Conservation (phyloP, 2,888 invertebrate genomes). For the Syrphus vitripennis region DNA sequence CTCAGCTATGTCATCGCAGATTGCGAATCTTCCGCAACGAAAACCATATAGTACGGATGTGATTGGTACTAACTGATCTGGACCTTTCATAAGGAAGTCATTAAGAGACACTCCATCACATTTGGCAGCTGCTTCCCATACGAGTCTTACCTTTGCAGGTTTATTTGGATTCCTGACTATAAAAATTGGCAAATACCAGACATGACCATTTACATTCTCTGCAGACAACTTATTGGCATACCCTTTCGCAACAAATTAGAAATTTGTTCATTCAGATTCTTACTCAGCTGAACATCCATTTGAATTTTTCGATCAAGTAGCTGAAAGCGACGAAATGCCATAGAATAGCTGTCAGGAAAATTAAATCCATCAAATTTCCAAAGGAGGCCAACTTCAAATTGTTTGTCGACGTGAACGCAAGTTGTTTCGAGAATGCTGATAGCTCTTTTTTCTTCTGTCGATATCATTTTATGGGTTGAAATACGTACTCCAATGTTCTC, state of each 20-base stretch:
- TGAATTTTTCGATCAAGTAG: conserved; percentile 7
- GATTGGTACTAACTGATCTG: conserved; percentile 73
- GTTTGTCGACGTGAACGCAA: background rate
- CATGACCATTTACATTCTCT: background rate
- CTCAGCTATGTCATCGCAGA: conserved; percentile 57
- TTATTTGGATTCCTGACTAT: conserved; percentile 72
- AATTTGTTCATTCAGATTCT: conserved; percentile 37
- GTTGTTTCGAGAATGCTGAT: background rate
- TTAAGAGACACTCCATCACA: conserved; percentile 73
- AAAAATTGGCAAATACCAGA: conserved; percentile 71
- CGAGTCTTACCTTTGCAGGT: conserved; percentile 73
- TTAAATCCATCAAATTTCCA: background rate
- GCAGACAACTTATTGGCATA: conserved; percentile 40
- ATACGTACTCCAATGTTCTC: conserved; percentile 15
- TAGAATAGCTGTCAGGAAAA: background rate
- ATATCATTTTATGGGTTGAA: conserved; percentile 4
- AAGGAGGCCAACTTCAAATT: background rate
- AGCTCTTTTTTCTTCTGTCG: conserved; percentile 5
- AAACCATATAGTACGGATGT: conserved; percentile 58
- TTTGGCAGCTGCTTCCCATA: conserved; percentile 76
- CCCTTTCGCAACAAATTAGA: conserved; percentile 43
- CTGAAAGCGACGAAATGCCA: conserved; percentile 5
- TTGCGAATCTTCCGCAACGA: conserved; percentile 44
- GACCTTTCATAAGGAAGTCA: conserved; percentile 75
- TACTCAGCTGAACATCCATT: background rate